These are phyloP conservation scores for Epinephelus malabaricus DNA, from an alignment of 2,797 vertebrate genomes.

Conservation along the genomic window DNA sequence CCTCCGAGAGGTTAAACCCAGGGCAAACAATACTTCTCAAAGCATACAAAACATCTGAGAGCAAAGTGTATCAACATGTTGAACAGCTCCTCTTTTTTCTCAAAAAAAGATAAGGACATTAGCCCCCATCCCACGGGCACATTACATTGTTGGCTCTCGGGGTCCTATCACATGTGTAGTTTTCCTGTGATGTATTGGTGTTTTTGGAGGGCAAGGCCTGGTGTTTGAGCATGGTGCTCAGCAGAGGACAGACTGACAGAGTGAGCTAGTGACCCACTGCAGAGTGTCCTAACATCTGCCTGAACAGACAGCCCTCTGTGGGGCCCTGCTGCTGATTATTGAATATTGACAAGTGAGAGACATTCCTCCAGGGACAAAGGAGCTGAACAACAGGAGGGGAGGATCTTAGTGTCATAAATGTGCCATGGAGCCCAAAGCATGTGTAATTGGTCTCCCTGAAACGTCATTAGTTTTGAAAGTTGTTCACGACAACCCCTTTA, in stretches of 20 bases:
- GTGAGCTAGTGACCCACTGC: constrained; percentile 78
- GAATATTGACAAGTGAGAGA: constrained; percentile 85
- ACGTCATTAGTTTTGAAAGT: constrained; percentile 41
- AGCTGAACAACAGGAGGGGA: constrained; percentile 71
- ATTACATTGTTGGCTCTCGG: background rate
- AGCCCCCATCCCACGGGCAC: background rate
- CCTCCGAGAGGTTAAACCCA: background rate
- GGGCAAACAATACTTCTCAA: background rate
- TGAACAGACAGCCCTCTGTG: constrained; percentile 81
- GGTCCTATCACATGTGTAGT: background rate
- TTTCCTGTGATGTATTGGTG: background rate
- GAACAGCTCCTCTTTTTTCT: background rate
- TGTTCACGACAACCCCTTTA: background rate
- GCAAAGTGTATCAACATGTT: constrained; percentile 2
- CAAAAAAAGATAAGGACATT: too few relatives aligned
- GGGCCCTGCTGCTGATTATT: constrained; percentile 81
- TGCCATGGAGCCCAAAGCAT: constrained; percentile 57
- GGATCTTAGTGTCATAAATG: constrained; percentile 53
- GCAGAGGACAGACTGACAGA: constrained; percentile 45
- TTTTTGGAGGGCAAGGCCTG: background rate
- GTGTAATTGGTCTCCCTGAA: constrained; percentile 66
- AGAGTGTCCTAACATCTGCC: constrained; percentile 86
- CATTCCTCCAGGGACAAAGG: constrained; percentile 76
- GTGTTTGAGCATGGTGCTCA: constrained; percentile 21
- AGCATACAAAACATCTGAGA: background rate